These are phyloP conservation scores for Phymastichus coffea DNA, from an alignment of 1,140 invertebrate species.

Conservation along the genomic window DNA sequence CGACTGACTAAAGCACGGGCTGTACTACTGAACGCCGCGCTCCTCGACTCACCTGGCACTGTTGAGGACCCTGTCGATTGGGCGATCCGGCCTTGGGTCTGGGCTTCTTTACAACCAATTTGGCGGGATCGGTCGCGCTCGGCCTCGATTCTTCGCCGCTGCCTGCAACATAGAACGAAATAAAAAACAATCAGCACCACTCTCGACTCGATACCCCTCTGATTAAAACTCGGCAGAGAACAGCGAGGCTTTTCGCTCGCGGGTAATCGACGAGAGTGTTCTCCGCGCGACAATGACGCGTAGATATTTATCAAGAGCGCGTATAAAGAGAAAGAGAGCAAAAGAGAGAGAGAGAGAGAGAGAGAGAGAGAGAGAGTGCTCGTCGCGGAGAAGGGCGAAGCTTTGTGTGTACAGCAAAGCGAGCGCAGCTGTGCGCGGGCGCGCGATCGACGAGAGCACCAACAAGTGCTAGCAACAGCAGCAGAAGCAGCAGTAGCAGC, in stretches of 20 bases:
- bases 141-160: conserved; percentile 55
- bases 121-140: conserved; percentile 49
- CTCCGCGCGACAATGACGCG: too few relatives aligned
- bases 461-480: too few relatives aligned
- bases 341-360: background rate
- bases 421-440: background rate
- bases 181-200: too few relatives aligned
- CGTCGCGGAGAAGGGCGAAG: background rate
- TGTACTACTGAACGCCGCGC: conserved; percentile 13
- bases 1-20: conserved; percentile 7
- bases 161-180: conserved; percentile 42
- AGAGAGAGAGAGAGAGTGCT: background rate
- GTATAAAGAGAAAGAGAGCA: background rate
- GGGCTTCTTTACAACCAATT: conserved; percentile 64
- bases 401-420: too few relatives aligned
- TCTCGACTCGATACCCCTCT: too few relatives aligned
- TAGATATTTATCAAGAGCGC: conserved; percentile 23
- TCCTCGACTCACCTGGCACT: conserved; percentile 67
- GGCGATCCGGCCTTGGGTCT: conserved; percentile 75
- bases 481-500: background rate
- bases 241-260: too few relatives aligned
- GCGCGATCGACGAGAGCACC: background rate
- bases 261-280: too few relatives aligned
- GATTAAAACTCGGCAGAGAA: too few relatives aligned
- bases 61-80: conserved; percentile 76